phyloP scores from a whole-genome alignment of 1,140 invertebrate genomes.

The Procambarus clarkii region DNA sequence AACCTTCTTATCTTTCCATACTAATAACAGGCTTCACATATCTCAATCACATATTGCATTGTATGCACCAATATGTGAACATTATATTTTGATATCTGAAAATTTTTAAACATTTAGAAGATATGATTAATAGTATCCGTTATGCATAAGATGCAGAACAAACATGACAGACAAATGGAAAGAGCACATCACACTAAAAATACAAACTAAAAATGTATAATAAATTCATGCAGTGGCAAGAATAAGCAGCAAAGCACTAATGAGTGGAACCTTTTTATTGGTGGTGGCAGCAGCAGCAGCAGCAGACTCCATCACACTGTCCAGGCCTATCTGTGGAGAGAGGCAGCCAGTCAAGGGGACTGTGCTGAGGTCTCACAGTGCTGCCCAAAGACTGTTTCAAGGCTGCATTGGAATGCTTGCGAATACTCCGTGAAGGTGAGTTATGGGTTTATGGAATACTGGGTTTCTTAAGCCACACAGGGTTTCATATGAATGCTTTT shows the following conservation, averaged over 20 bases:
- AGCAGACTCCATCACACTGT: conserved; percentile 64
- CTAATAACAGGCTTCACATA: background rate
- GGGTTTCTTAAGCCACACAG: background rate
- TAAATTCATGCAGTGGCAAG: background rate
- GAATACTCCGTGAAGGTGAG: background rate
- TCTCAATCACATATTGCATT: background rate
- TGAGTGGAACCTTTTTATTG: conserved; percentile 48
- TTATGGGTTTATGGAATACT: background rate
- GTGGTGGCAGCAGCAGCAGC: conserved; percentile 48
- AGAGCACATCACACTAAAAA: background rate
- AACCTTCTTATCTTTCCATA: no score
- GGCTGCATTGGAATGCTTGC: background rate
- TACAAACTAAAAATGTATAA: background rate
- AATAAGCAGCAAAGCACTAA: background rate
- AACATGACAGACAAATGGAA: background rate
- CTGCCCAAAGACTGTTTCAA: background rate
- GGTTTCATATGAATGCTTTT: background rate
- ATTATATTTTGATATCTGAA: background rate
- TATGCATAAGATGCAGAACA: background rate
- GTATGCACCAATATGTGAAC: background rate
- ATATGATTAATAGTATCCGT: background rate
- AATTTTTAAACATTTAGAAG: background rate
- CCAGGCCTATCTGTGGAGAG: conserved; percentile 67
- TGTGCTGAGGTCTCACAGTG: background rate
- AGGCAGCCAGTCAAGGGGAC: conserved; percentile 43